phyloP scores from a whole-genome alignment of 2,113 vertebrate species.

The Python bivittatus region DNA sequence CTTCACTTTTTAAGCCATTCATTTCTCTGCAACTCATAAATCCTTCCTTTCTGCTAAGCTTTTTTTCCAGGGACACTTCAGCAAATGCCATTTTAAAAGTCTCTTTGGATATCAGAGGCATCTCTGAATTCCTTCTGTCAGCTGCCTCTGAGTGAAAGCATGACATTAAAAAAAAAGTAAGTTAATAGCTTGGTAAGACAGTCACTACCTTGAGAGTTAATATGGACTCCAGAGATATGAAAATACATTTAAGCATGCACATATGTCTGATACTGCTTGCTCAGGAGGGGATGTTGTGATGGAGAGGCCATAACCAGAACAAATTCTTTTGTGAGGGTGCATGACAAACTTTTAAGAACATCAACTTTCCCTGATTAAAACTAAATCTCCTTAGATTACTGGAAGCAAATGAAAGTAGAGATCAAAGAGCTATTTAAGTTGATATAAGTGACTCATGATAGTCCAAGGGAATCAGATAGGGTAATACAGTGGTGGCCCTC shows the following conservation, averaged over 20 bases:
- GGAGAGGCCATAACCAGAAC: not conserved
- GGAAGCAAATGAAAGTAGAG: not conserved
- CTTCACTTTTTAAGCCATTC: slow-evolving; percentile 53
- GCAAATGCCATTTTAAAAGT: slow-evolving; percentile 53
- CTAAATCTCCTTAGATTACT: not conserved
- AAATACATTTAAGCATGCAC: not conserved
- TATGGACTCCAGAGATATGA: not conserved
- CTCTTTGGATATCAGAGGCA: slow-evolving; percentile 40
- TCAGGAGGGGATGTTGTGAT: not conserved
- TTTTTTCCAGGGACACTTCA: slow-evolving; percentile 49
- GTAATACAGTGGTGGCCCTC: not conserved
- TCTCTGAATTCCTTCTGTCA: slow-evolving; percentile 38
- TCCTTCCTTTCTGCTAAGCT: slow-evolving; percentile 48
- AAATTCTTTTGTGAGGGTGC: not conserved
- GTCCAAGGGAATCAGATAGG: not conserved
- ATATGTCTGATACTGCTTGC: not conserved
- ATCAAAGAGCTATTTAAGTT: not conserved
- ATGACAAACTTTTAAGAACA: not conserved
- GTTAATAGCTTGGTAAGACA: slow-evolving; percentile 13
- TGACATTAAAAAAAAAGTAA: slow-evolving; percentile 1
- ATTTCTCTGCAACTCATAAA: slow-evolving; percentile 60
- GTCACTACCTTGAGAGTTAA: slow-evolving; percentile 9
- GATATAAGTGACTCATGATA: not conserved
- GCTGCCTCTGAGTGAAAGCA: slow-evolving; percentile 27
- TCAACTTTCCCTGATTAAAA: not conserved